Evolutionary conservation across 2,888 invertebrate species (phyloP), one percentile per base, ranked within the genome.

Genomic region (Patella ulyssiponensis): DNA sequence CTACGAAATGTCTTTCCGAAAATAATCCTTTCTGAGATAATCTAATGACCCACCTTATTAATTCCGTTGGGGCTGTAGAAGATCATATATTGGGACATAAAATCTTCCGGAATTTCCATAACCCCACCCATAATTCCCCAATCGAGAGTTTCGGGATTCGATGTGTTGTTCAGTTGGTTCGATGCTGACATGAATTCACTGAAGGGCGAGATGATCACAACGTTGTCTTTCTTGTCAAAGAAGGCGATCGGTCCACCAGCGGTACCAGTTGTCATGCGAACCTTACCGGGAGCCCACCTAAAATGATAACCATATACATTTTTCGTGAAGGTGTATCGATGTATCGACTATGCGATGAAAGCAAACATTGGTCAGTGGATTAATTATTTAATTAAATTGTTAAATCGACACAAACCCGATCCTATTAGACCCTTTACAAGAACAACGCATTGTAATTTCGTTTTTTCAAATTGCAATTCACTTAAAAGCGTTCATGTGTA

Each of bases 161-260:
- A 33, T 33, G 33, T 33, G 33, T 33, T 33, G 33, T 33, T 33
- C 33, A 33, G 33, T 80, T 80, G 84, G 33, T 33, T 33, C 11
- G 85, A 84, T 14, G 84, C 81, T 1, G 85, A 77, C 88, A 88
- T 88, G 69, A 85, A 86, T 70, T 87, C 77, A 58, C 81, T 82
- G 52, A 82, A 79, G 3, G 88, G 84, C 51, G 87, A 84, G 73
- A 86, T 84, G 23, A 88, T 77, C 12, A 86, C 51, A 14, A 83
- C 80, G 44, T 82, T 81, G 2, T 83, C 84, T 4, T 15, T 44
- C 33, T 82, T 77, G 80, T 87, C 85, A 71, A 88, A 88, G 27
- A 88, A 64, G 0, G 83, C 83, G 2, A 88, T 58, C 2, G 87
- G 87, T 20, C 88, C 87, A 4, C 86, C 83, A 51, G 44, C 69